phyloP scores from a whole-genome alignment of 2,797 vertebrate species.

The Ctenopoma multispine region DNA sequence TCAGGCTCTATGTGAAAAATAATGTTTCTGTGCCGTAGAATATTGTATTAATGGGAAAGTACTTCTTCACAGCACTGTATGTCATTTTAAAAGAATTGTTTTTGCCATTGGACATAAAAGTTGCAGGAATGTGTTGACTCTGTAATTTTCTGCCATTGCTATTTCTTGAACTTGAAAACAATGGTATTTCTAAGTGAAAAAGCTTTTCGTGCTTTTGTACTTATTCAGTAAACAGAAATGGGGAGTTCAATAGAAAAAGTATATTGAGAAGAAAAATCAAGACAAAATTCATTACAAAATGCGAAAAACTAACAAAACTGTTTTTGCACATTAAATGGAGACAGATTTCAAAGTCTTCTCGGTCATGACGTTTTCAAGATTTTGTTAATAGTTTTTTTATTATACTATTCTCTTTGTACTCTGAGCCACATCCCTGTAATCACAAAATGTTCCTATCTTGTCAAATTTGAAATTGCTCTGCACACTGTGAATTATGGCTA shows the following conservation, averaged over 20 bases:
- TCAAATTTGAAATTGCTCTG: slow-evolving; percentile 38
- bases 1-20: no score
- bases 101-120: no score
- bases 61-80: no score
- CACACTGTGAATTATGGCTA: slow-evolving; percentile 33
- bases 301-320: background rate
- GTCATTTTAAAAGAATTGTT: no score
- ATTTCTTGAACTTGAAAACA: slow-evolving; percentile 28
- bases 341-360: background rate
- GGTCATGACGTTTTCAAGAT: no score
- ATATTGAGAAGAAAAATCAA: slow-evolving; percentile 5
- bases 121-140: slow-evolving; percentile 30
- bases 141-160: slow-evolving; percentile 40
- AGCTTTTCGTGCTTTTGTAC: background rate
- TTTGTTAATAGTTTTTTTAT: background rate
- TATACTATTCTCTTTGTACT: slow-evolving; percentile 25
- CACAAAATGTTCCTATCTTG: slow-evolving; percentile 39
- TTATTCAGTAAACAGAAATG: background rate
- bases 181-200: slow-evolving; percentile 4
- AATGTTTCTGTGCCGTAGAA: no score
- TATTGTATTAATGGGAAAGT: no score
- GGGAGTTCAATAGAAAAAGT: background rate
- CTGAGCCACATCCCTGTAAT: slow-evolving; percentile 49
- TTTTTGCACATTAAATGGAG: slow-evolving; percentile 23
- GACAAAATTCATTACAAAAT: slow-evolving; percentile 12